phyloP scores from a whole-genome alignment of 2,113 vertebrate species.

The Alces alces region DNA sequence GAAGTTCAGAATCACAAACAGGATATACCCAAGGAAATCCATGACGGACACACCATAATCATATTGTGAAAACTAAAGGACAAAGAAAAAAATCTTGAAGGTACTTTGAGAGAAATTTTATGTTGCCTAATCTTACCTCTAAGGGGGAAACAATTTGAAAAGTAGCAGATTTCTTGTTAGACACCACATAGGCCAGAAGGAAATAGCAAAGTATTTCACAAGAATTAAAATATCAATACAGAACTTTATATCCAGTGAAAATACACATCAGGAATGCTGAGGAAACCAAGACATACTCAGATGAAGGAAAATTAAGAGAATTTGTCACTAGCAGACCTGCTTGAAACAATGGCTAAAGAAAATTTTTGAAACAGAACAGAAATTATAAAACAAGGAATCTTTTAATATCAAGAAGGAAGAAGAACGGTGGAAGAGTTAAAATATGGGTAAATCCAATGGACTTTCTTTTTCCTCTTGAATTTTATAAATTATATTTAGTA shows the following conservation, averaged over 20 bases:
- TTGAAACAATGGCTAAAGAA: neutral
- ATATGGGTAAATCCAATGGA: neutral
- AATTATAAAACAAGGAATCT: neutral
- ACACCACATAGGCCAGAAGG: neutral
- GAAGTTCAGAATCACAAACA: neutral
- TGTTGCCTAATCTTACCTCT: neutral
- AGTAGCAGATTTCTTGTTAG: neutral
- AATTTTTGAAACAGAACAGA: neutral
- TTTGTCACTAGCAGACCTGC: neutral
- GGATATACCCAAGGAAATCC: neutral
- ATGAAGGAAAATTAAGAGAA: neutral
- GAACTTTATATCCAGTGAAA: neutral
- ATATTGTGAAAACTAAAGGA: neutral
- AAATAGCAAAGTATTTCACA: neutral
- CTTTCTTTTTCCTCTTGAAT: neutral
- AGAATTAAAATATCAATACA: neutral
- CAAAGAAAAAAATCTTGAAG: neutral
- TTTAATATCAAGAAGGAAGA: neutral
- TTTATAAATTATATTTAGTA: neutral
- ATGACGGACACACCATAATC: neutral
- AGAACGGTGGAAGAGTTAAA: neutral
- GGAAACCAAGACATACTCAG: neutral
- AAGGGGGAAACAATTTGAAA: neutral
- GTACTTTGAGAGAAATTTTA: neutral
- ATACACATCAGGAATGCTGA: neutral